A percentile compares a stretch with the other conserved stretches of the same genome.
phyloP scores from a whole-genome alignment of 1,140 invertebrate species.

The Atopsyche davidsoni region DNA sequence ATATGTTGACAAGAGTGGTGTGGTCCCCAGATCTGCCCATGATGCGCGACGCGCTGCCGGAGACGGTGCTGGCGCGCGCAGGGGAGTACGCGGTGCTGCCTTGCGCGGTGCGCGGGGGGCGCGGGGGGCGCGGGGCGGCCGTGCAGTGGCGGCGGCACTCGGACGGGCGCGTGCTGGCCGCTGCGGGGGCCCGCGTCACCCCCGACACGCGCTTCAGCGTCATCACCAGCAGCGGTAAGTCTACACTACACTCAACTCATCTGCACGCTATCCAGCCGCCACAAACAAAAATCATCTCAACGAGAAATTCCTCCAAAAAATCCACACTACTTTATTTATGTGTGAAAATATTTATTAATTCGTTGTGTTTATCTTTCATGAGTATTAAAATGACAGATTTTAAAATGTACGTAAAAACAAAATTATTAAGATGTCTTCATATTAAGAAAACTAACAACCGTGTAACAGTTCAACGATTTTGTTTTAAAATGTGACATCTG shows the following conservation, averaged over 20 bases:
- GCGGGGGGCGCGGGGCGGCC: slow-evolving; percentile 45
- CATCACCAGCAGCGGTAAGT: slow-evolving; percentile 53
- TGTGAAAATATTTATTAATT: neutral
- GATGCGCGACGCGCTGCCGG: slow-evolving; percentile 28
- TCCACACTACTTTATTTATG: neutral
- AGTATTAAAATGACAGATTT: neutral
- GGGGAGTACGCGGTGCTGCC: slow-evolving; percentile 70
- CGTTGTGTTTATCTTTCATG: neutral
- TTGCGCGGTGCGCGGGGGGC: slow-evolving; percentile 64
- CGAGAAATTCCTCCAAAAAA: neutral
- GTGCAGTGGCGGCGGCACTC: slow-evolving; percentile 67
- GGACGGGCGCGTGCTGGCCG: slow-evolving; percentile 64
- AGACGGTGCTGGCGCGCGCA: slow-evolving; percentile 48
- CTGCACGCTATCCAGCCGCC: too few species aligned
- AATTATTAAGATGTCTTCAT: too few species aligned
- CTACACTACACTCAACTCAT: neutral
- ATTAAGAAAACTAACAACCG: too few species aligned
- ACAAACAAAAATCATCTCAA: neutral
- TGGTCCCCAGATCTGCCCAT: neutral
- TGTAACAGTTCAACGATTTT: too few species aligned
- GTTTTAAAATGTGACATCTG: too few species aligned
- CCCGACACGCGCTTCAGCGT: slow-evolving; percentile 63
- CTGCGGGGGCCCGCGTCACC: slow-evolving; percentile 64
- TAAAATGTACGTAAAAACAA: neutral
- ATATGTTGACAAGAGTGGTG: too few species aligned